Conservation (phyloP, 1,140 invertebrate genomes). For the Bombus polaris region DNA sequence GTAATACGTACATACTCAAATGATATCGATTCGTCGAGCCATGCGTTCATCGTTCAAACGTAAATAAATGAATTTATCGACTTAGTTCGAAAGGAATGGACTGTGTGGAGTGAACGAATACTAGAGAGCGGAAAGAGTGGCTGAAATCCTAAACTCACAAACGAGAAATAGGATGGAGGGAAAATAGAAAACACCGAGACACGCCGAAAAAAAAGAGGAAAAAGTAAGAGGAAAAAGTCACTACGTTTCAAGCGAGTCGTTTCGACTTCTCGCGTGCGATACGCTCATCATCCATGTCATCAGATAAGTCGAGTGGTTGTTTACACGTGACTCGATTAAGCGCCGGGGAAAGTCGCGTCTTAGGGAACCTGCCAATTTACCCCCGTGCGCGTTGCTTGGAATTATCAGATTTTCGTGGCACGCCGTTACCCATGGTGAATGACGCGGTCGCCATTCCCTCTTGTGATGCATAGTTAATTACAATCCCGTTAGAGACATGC, state of each 20-base stretch:
- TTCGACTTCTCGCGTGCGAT: slow-evolving; percentile 19
- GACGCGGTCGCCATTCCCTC: not conserved
- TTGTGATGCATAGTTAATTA: slow-evolving; percentile 6
- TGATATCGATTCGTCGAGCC: slow-evolving; percentile 26
- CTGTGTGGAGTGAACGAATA: not conserved
- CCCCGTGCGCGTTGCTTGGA: not conserved
- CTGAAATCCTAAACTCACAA: not conserved
- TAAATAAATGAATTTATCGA: slow-evolving; percentile 54
- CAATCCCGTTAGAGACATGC: not conserved
- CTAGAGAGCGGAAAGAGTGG: too few relatives aligned
- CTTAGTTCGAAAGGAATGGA: slow-evolving; percentile 11
- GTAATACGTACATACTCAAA: not conserved
- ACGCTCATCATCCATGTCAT: not conserved
- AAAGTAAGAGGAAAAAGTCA: not conserved
- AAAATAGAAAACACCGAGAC: not conserved
- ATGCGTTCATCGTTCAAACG: slow-evolving; percentile 13
- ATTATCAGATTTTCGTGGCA: slow-evolving; percentile 11
- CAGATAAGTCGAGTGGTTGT: slow-evolving; percentile 34
- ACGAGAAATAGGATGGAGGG: not conserved
- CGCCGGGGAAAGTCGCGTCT: slow-evolving; percentile 27
- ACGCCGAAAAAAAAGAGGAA: not conserved
- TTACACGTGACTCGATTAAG: slow-evolving; percentile 51
- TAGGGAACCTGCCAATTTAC: slow-evolving; percentile 32
- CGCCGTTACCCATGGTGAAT: not conserved
- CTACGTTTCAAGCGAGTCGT: slow-evolving; percentile 13